Conservation (phyloP, 2,888 invertebrate species). For the Glyphotaelius pellucidus region DNA sequence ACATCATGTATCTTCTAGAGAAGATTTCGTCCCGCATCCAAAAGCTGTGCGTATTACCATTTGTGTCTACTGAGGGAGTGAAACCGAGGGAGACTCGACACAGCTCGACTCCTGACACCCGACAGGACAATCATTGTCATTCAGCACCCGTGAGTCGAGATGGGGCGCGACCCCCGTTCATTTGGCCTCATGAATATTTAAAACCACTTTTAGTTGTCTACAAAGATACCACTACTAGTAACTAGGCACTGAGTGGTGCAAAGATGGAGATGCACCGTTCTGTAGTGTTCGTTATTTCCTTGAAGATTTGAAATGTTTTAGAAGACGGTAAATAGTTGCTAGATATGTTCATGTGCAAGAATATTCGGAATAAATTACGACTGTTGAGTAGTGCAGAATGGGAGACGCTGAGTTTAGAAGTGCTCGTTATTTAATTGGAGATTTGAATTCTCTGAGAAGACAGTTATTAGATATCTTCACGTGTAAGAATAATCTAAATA, state of each 20-base stretch:
- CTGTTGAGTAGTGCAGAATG: no score
- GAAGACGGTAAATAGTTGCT: not conserved
- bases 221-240: not conserved
- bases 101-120: not conserved
- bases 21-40: not conserved
- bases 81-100: not conserved
- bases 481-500: no score
- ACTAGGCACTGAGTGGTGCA: not conserved
- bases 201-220: constrained; percentile 20
- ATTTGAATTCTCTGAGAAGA: no score
- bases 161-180: constrained; percentile 13
- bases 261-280: not conserved
- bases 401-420: no score
- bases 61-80: not conserved
- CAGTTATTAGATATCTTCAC: no score
- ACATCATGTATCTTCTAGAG: not conserved
- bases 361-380: not conserved
- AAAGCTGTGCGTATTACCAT: not conserved
- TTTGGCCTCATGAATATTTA: constrained; percentile 59
- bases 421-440: no score
- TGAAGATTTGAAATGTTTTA: not conserved
- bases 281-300: not conserved
- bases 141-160: constrained; percentile 8
- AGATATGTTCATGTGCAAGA: not conserved
- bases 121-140: constrained; percentile 24